A percentile compares a stretch with the other conserved stretches of the same genome.
Evolutionary conservation across 2,888 invertebrate genomes (phyloP).

Genomic region (Tetranychus piercei): DNA sequence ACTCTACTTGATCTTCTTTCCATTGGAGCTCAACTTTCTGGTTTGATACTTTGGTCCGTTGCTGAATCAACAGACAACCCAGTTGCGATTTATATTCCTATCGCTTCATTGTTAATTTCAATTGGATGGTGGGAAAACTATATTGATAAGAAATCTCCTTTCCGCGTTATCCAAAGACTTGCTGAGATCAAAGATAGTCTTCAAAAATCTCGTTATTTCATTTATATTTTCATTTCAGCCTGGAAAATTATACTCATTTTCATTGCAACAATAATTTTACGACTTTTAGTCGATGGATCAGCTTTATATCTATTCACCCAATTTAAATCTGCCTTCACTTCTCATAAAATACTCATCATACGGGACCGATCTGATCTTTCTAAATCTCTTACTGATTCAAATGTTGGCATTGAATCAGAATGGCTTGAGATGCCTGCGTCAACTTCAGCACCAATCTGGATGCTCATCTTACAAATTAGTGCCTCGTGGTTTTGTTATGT

Average conservation of each 20-base stretch:
- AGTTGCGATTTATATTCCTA: slow-evolving; percentile 43
- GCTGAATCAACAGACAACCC: slow-evolving; percentile 32
- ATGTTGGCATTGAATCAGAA: slow-evolving; percentile 21
- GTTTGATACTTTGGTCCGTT: slow-evolving; percentile 73
- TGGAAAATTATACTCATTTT: slow-evolving; percentile 76
- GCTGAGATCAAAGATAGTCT: slow-evolving; percentile 61
- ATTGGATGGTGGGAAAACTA: slow-evolving; percentile 98
- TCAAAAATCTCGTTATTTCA: slow-evolving; percentile 62
- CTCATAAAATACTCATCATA: slow-evolving; percentile 41
- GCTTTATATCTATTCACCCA: slow-evolving; percentile 58
- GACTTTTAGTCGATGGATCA: slow-evolving; percentile 51
- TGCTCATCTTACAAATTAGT: slow-evolving; percentile 57
- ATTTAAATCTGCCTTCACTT: slow-evolving; percentile 52
- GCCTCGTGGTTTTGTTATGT: slow-evolving; percentile 74
- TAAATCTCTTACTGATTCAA: slow-evolving; percentile 18
- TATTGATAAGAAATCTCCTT: slow-evolving; percentile 63
- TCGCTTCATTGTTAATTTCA: slow-evolving; percentile 65
- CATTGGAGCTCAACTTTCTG: slow-evolving; percentile 69
- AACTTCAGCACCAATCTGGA: slow-evolving; percentile 46
- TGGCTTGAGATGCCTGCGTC: slow-evolving; percentile 21
- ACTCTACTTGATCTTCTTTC: slow-evolving; percentile 51
- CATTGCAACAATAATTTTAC: slow-evolving; percentile 49
- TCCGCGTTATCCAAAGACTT: slow-evolving; percentile 52
- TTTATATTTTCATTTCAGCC: slow-evolving; percentile 66
- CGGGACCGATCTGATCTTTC: slow-evolving; percentile 18